A percentile compares a stretch with the other conserved stretches of the same genome.
Conservation (phyloP, 2,113 vertebrate genomes). For the Pseudopipra pipra region DNA sequence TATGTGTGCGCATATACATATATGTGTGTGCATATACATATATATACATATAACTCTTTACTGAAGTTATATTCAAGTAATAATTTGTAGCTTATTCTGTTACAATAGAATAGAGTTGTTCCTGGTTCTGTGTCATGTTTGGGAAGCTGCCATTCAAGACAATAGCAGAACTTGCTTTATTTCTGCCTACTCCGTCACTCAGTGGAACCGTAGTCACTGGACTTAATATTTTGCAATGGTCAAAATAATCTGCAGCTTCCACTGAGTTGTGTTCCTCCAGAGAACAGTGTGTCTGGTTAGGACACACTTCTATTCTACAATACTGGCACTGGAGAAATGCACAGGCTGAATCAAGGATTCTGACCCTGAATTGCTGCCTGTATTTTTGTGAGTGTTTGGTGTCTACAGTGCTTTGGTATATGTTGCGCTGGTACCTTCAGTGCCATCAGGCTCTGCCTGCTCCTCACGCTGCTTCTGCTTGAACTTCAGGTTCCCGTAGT, state of each 20-base stretch:
- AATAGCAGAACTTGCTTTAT: not conserved
- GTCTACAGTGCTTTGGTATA: not conserved
- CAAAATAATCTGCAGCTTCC: not conserved
- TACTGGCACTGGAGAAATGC: not conserved
- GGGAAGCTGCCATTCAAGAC: not conserved
- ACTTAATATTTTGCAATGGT: not conserved
- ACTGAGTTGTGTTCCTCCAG: not conserved
- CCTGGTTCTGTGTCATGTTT: rapidly evolving
- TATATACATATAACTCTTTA: not conserved
- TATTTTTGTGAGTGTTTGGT: not conserved
- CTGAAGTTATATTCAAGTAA: not conserved
- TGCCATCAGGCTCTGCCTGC: constrained; percentile 82
- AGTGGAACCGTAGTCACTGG: not conserved
- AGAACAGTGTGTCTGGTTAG: not conserved
- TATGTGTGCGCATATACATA: too few species aligned
- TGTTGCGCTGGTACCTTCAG: constrained; percentile 62
- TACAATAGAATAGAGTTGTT: not conserved
- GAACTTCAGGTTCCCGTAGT: constrained; percentile 86
- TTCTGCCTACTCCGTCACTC: not conserved
- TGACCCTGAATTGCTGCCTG: not conserved
- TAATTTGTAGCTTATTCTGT: not conserved
- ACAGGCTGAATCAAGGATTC: not conserved
- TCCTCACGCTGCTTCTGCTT: constrained; percentile 87
- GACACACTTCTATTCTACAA: not conserved
- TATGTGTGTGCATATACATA: not conserved